Base-by-base conservation (phyloP, 2,113 vertebrate species). In the Heterotilapia buettikoferi region DNA sequence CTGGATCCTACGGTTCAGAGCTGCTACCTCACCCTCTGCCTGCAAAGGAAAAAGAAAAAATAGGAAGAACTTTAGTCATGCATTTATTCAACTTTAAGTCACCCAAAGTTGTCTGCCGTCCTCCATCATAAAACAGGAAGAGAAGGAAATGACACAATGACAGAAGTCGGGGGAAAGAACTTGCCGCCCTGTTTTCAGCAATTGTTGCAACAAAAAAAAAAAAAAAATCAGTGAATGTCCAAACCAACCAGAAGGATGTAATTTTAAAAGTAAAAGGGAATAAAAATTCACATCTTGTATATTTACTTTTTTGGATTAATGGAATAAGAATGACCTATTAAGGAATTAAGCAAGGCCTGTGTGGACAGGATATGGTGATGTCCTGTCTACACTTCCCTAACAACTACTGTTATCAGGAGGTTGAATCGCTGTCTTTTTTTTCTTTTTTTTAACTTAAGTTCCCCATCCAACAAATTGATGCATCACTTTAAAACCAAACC, bases 21-120 rank as follows among this genome's bases (percentile, higher is more conserved):
- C 98, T 1, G 98, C 98, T 90, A 99, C 99, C 92, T 99, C 99
- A 0, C 97, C 98, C 94, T 99, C 99, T 2, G 99, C 98, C 98
- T 99, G 93, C 1, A 45, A 90, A 54, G 29, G 4, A 26, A 5
- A 53, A 76, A 8, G 5, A 76, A 47, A 11, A 13, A 79, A 16
- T 16, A 8, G 43, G 45, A 54, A 83, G 40, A 82, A 53, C 43
- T 88, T 90, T 19, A 81, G 84, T 88, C 56, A 91, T 84, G 86
- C 33, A 78, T 82, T 86, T 40, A 82, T 85, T 90, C 50, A 71
- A 66, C 76, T 86, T 85, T 21, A 86, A 85, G 59, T 86, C 82
- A 57, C 73, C 21, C 59, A 66, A 82, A 36, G 56, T 8, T 31
- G 3, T 73, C 33, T 45, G 6, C 2, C 29, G 2, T 9, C 4